Conservation (phyloP, 2,113 vertebrate species). For the Ellobius talpinus region DNA sequence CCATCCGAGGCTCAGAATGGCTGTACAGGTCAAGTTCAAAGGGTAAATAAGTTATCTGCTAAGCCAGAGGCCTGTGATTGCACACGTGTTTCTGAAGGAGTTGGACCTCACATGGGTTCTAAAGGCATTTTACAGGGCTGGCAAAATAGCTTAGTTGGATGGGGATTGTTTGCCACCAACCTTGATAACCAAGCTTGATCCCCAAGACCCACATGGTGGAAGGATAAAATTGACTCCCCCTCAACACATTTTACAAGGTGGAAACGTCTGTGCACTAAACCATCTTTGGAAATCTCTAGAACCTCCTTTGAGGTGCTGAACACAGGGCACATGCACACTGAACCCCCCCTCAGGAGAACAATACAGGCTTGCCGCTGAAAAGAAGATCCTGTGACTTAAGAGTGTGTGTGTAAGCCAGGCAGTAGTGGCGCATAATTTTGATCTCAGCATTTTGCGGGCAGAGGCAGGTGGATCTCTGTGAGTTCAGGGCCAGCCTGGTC, state of each 20-base stretch:
- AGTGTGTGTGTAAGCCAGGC: background rate
- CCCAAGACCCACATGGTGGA: background rate
- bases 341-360: background rate
- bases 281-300: background rate
- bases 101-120: fast-evolving
- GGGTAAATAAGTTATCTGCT: background rate
- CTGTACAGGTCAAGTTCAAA: background rate
- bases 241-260: background rate
- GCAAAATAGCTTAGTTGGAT: background rate
- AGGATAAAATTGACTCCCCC: background rate
- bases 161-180: background rate
- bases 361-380: fast-evolving
- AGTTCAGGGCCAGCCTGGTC: background rate
- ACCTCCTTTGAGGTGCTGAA: background rate
- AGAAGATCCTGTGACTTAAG: background rate
- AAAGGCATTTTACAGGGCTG: background rate
- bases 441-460: background rate
- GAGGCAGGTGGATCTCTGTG: background rate
- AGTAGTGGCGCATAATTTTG: background rate
- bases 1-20: fast-evolving
- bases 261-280: background rate
- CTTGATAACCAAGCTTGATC: background rate
- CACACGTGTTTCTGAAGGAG: background rate
- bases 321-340: fast-evolving
- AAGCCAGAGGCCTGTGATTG: background rate